Conservation (phyloP, 2,797 vertebrate genomes). For the Amblyraja radiata region DNA sequence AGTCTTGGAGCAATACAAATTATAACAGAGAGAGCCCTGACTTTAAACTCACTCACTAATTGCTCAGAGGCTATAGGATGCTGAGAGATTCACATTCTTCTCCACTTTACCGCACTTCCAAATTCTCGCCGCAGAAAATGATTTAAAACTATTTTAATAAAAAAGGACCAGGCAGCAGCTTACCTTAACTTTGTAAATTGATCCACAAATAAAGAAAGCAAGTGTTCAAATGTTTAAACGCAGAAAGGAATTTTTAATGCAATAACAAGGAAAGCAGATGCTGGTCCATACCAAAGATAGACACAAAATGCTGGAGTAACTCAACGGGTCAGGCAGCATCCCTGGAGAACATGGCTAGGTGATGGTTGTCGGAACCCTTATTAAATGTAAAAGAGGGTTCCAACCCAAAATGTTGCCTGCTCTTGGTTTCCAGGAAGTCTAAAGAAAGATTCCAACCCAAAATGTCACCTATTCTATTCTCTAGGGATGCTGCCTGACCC, state of each 20-base stretch:
- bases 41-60: neutral
- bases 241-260: neutral
- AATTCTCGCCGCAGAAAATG: neutral
- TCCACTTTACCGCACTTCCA: neutral
- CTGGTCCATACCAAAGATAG: no score
- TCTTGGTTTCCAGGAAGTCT: no score
- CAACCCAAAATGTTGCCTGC: no score
- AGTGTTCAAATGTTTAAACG: neutral
- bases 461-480: no score
- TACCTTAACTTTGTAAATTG: slow-evolving; percentile 10
- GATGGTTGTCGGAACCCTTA: no score
- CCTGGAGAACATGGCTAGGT: no score
- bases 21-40: neutral
- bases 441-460: no score
- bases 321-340: no score
- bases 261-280: no score
- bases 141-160: neutral
- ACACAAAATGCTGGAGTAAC: no score
- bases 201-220: slow-evolving; percentile 23
- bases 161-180: neutral
- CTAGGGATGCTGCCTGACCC: no score
- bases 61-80: neutral
- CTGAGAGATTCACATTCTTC: neutral
- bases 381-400: no score
- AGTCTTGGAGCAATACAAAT: neutral